Percentiles rank a stretch among this genome's conserved stretches.
Conservation (phyloP, 2,888 invertebrate genomes). For the Magallana nippona region DNA sequence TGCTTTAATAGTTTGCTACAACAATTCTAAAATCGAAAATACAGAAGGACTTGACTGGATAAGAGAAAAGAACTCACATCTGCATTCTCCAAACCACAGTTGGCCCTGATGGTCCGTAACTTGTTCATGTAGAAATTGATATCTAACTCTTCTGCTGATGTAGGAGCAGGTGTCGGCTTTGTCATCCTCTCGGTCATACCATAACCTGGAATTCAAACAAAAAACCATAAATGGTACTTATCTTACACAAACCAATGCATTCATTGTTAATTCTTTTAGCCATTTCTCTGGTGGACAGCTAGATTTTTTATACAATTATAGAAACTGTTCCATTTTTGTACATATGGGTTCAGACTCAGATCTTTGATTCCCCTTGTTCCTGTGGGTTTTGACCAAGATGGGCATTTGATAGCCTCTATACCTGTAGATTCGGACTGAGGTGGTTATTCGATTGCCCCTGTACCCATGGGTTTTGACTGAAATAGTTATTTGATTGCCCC, state of each 20-base stretch:
- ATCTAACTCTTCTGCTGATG: constrained; percentile 45
- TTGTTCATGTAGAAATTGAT: constrained; percentile 75
- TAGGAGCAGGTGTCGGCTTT: background rate
- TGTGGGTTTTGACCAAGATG: too few relatives aligned
- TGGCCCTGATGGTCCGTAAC: constrained; percentile 75
- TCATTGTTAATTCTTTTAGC: too few relatives aligned
- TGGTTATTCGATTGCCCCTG: too few relatives aligned
- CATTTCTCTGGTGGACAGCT: too few relatives aligned
- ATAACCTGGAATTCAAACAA: background rate
- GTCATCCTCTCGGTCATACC: background rate
- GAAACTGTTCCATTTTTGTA: too few relatives aligned
- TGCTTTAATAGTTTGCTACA: background rate
- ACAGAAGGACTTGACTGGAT: background rate
- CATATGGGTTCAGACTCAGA: too few relatives aligned
- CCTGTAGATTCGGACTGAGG: too few relatives aligned
- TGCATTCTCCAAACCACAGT: constrained; percentile 76
- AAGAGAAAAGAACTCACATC: constrained; percentile 45
- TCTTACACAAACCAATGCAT: background rate
- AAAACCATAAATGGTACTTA: background rate
- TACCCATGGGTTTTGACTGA: too few relatives aligned
- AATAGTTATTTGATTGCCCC: too few relatives aligned
- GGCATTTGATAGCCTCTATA: too few relatives aligned
- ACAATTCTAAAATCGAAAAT: background rate
- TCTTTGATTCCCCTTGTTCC: too few relatives aligned
- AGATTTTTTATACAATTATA: too few relatives aligned